A percentile compares a stretch with the other conserved stretches of the same genome.
These are phyloP conservation scores for Brassicogethes aeneus DNA, from an alignment of 2,888 invertebrate genomes.

Conservation along the genomic window DNA sequence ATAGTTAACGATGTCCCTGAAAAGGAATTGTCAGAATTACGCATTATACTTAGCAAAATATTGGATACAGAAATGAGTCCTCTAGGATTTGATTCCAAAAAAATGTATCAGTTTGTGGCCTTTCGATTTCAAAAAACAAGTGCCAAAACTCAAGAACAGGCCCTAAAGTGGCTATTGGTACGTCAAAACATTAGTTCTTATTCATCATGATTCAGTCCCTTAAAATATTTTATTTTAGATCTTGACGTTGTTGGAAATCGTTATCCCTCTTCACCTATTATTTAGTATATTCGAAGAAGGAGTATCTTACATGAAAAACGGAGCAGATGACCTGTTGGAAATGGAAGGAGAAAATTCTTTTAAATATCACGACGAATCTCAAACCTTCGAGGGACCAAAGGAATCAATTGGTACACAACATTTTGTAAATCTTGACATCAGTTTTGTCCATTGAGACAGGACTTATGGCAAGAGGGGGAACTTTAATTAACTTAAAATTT, in stretches of 20 bases:
- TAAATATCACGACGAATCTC: slow-evolving; percentile 32
- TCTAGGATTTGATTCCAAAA: slow-evolving; percentile 86
- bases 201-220: background rate
- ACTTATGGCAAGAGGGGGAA: slow-evolving; percentile 12
- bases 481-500: background rate
- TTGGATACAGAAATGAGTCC: slow-evolving; percentile 95
- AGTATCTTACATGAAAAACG: slow-evolving; percentile 58
- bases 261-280: slow-evolving; percentile 77
- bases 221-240: slow-evolving; percentile 46
- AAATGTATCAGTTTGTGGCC: slow-evolving; percentile 90
- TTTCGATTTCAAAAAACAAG: slow-evolving; percentile 72
- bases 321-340: slow-evolving; percentile 14
- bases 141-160: slow-evolving; percentile 79
- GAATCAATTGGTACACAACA: slow-evolving; percentile 5
- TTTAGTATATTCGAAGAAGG: slow-evolving; percentile 89
- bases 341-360: slow-evolving; percentile 36
- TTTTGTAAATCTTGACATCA: slow-evolving; percentile 5
- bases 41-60: slow-evolving; percentile 83
- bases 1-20: slow-evolving; percentile 88
- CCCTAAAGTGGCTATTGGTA: slow-evolving; percentile 81
- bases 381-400: background rate
- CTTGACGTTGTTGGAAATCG: slow-evolving; percentile 80
- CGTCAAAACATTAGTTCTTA: slow-evolving; percentile 5
- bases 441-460: slow-evolving; percentile 11
- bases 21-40: slow-evolving; percentile 75